Evolutionary conservation across 2,113 vertebrate species (phyloP).

Genomic region (Thunnus maccoyii): DNA sequence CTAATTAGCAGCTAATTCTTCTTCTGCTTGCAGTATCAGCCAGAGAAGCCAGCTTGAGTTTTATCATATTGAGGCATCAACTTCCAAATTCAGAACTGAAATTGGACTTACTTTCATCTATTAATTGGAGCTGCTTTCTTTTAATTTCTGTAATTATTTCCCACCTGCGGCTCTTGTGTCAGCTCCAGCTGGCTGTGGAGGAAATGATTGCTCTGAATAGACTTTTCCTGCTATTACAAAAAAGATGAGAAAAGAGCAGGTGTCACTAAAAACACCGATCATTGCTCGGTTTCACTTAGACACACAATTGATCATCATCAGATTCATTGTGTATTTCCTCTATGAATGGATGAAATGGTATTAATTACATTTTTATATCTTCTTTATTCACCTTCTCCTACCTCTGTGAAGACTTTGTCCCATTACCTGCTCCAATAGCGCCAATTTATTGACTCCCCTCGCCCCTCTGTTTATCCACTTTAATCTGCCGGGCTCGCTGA

Average conservation of each 20-base stretch:
- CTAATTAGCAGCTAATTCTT: constrained; percentile 45
- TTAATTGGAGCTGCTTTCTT: constrained; percentile 61
- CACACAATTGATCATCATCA: neutral
- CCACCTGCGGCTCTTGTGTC: constrained; percentile 58
- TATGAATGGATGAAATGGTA: neutral
- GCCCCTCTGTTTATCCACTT: constrained; percentile 54
- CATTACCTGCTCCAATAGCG: constrained; percentile 28
- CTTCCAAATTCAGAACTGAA: neutral
- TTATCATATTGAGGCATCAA: neutral
- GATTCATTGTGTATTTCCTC: neutral
- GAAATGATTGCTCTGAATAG: constrained; percentile 4
- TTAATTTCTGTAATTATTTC: constrained; percentile 52
- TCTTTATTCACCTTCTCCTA: constrained; percentile 13
- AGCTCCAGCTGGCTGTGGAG: constrained; percentile 40
- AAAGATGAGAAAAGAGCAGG: constrained; percentile 62
- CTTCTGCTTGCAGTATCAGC: neutral
- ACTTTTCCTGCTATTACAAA: neutral
- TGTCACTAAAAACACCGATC: constrained; percentile 53
- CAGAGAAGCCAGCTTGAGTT: constrained; percentile 1
- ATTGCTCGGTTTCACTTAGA: constrained; percentile 14
- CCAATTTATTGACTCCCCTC: constrained; percentile 44
- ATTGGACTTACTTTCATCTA: constrained; percentile 58
- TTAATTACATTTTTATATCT: neutral
- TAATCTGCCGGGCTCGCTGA: constrained; percentile 54
- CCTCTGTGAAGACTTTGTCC: constrained; percentile 13